Evolutionary conservation across 2,113 vertebrate genomes (phyloP).

Genomic region (Gallinago media): DNA sequence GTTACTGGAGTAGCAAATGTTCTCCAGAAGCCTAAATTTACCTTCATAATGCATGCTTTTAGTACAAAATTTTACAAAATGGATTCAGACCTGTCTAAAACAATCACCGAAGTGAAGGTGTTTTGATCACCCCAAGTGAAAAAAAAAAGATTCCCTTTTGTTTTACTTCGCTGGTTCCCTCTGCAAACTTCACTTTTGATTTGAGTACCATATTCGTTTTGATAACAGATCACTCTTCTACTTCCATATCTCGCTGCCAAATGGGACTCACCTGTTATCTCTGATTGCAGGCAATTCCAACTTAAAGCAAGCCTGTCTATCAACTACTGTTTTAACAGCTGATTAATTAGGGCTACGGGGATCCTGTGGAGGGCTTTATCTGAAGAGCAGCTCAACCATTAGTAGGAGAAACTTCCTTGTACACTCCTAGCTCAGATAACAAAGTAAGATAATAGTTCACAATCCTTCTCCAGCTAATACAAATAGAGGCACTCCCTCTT

Average conservation of each 20-base stretch:
- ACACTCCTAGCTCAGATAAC: slow-evolving; percentile 86
- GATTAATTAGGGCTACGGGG: slow-evolving; percentile 81
- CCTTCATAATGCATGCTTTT: background rate
- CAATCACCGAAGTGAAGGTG: background rate
- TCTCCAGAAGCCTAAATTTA: background rate
- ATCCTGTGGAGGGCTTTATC: slow-evolving; percentile 83
- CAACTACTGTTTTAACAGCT: slow-evolving; percentile 86
- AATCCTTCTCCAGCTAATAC: slow-evolving; percentile 80
- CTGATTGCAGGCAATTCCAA: slow-evolving; percentile 82
- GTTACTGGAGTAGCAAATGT: background rate
- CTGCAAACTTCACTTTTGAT: slow-evolving; percentile 58
- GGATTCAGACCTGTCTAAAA: background rate
- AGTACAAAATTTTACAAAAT: background rate
- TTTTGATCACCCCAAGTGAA: background rate
- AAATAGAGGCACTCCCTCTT: slow-evolving; percentile 85
- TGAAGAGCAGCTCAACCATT: slow-evolving; percentile 84
- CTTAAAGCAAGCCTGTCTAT: slow-evolving; percentile 83
- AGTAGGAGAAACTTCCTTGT: slow-evolving; percentile 86
- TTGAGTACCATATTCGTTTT: slow-evolving; percentile 62
- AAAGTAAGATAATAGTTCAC: slow-evolving; percentile 79
- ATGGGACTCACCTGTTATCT: slow-evolving; percentile 82
- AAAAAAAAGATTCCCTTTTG: background rate
- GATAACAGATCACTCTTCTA: slow-evolving; percentile 72
- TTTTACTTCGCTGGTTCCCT: slow-evolving; percentile 18
- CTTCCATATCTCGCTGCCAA: slow-evolving; percentile 73